A percentile compares a stretch with the other conserved stretches of the same genome.
phyloP scores from a whole-genome alignment of 2,888 invertebrate species.

The Andrena camellia region DNA sequence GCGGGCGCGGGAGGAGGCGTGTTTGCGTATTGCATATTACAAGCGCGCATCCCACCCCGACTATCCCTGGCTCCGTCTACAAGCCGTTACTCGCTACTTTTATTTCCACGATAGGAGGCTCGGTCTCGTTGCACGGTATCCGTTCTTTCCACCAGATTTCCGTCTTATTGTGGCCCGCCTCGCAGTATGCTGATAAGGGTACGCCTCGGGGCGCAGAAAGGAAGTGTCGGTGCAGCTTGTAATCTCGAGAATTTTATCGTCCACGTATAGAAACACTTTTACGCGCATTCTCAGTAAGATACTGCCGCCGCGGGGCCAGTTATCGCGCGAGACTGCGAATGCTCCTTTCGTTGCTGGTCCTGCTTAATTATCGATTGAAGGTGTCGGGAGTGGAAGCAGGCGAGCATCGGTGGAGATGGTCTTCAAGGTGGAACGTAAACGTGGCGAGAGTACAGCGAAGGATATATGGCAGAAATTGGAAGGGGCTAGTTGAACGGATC shows the following conservation, averaged over 20 bases:
- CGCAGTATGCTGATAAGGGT: conserved; percentile 69
- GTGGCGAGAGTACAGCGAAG: background rate
- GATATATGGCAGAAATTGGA: too few relatives aligned
- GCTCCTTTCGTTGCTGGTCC: conserved; percentile 11
- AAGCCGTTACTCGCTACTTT: conserved; percentile 62
- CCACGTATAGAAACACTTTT: conserved; percentile 55
- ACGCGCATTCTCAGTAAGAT: conserved; percentile 28
- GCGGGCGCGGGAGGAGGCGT: background rate
- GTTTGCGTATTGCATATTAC: conserved; percentile 62
- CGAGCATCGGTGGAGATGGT: background rate
- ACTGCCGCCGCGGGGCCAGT: conserved; percentile 13
- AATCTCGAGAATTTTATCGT: conserved; percentile 64
- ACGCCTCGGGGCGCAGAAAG: conserved; percentile 57
- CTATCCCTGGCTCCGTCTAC: conserved; percentile 41
- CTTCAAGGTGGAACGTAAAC: background rate
- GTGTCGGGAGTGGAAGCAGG: background rate
- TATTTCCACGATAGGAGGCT: conserved; percentile 68
- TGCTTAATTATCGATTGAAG: conserved; percentile 44
- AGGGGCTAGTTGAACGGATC: too few relatives aligned
- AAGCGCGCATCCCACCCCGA: conserved; percentile 20
- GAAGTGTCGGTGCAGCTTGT: conserved; percentile 51
- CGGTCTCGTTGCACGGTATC: conserved; percentile 70
- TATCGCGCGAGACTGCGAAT: conserved; percentile 34
- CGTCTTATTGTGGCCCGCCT: conserved; percentile 71
- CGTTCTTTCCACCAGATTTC: conserved; percentile 75